Evolutionary conservation across 2,797 vertebrate species (phyloP).

Genomic region (Selene dorsalis): DNA sequence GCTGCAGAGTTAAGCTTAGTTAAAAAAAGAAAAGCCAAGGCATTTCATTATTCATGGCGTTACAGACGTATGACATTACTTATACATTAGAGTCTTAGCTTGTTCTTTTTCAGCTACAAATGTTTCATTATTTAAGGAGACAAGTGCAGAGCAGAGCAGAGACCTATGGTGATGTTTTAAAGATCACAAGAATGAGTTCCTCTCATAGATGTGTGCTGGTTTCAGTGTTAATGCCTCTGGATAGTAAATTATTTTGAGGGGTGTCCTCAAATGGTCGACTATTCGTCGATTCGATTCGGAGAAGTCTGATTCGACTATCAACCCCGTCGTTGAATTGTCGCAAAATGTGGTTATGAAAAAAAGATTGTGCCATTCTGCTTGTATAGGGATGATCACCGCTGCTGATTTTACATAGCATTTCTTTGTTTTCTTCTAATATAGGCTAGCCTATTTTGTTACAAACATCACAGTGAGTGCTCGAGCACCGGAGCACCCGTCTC

Average conservation of each 20-base stretch:
- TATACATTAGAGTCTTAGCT: constrained; percentile 76
- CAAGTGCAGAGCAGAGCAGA: constrained; percentile 66
- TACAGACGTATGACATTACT: constrained; percentile 76
- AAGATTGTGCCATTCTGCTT: too few species aligned
- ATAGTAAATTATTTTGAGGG: constrained; percentile 19
- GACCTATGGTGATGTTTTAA: constrained; percentile 76
- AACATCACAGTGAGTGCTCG: too few species aligned
- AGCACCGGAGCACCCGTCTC: too few species aligned
- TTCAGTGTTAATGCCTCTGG: constrained; percentile 2
- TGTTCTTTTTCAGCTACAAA: constrained; percentile 71
- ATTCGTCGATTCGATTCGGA: too few species aligned
- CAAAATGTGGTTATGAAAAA: too few species aligned
- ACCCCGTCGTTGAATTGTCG: too few species aligned
- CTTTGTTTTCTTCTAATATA: too few species aligned
- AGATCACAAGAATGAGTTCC: constrained; percentile 62
- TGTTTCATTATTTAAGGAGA: constrained; percentile 79
- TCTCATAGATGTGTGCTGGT: constrained; percentile 12
- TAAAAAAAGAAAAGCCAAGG: constrained; percentile 40
- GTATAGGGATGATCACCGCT: too few species aligned
- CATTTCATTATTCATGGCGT: constrained; percentile 71
- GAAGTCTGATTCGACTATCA: too few species aligned
- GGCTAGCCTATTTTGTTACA: too few species aligned
- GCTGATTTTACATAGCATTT: too few species aligned
- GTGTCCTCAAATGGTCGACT: too few species aligned
- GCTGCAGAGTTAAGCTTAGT: constrained; percentile 12